Conservation (phyloP, 2,888 invertebrate species). For the Cephus sareptanus region DNA sequence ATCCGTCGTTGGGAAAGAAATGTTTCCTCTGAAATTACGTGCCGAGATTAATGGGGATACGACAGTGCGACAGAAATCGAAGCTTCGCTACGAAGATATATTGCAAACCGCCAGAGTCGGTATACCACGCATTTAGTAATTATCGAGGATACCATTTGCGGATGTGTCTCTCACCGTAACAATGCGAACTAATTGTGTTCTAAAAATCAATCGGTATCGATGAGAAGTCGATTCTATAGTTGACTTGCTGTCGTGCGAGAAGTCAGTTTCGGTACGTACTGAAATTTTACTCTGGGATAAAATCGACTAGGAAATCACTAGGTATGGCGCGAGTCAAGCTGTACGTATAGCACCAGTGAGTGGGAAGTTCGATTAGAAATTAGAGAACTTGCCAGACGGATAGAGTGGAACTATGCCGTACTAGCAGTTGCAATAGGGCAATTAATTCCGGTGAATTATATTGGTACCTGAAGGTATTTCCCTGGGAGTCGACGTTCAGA, state of each 20-base stretch:
- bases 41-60: neutral
- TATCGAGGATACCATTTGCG: neutral
- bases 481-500: neutral
- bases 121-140: neutral
- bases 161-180: neutral
- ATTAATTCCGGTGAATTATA: constrained; percentile 31
- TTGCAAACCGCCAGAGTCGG: neutral
- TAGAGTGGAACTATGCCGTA: constrained; percentile 23
- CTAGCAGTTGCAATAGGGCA: constrained; percentile 38
- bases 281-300: constrained; percentile 48
- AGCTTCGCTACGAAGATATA: neutral
- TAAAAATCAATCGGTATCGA: neutral
- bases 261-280: constrained; percentile 35
- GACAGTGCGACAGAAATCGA: neutral
- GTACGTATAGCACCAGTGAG: constrained; percentile 4
- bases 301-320: constrained; percentile 44
- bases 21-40: neutral
- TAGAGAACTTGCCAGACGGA: constrained; percentile 45
- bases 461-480: neutral
- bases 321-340: constrained; percentile 31
- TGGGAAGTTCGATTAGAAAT: constrained; percentile 45
- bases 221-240: neutral
- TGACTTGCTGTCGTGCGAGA: neutral
- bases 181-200: neutral
- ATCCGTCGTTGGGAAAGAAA: too few species aligned